Conservation (phyloP, 2,888 invertebrate genomes). For the Lycophotia porphyrea region DNA sequence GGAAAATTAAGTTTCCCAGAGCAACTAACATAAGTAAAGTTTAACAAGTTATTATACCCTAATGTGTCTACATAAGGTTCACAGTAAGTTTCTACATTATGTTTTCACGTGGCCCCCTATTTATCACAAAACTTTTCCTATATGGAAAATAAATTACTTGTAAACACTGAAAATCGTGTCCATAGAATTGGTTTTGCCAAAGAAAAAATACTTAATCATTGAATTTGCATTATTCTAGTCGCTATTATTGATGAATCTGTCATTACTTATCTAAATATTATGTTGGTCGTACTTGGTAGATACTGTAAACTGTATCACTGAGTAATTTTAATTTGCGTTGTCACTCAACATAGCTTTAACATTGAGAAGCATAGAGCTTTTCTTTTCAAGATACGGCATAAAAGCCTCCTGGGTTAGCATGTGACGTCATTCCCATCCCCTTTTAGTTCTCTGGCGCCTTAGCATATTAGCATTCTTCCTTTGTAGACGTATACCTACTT, state of each 20-base stretch:
- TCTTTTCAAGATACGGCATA: slow-evolving; percentile 12
- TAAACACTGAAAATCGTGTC: background rate
- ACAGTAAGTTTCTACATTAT: background rate
- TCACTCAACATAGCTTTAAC: background rate
- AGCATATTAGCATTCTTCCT: slow-evolving; percentile 43
- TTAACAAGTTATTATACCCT: slow-evolving; percentile 13
- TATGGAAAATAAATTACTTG: background rate
- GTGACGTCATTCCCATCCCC: slow-evolving; percentile 41
- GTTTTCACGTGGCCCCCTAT: background rate
- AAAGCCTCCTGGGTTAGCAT: slow-evolving; percentile 24
- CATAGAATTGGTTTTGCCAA: background rate
- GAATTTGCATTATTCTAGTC: background rate
- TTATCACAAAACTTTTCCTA: background rate
- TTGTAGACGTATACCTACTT: slow-evolving; percentile 24
- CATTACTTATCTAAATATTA: slow-evolving; percentile 5
- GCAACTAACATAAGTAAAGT: slow-evolving; percentile 2
- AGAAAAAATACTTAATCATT: background rate
- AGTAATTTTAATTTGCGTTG: slow-evolving; percentile 7
- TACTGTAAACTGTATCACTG: slow-evolving; percentile 6
- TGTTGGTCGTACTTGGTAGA: background rate
- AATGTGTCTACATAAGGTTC: slow-evolving; percentile 1
- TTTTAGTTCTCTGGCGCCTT: slow-evolving; percentile 42
- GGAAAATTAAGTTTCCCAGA: slow-evolving; percentile 1
- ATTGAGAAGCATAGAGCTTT: slow-evolving; percentile 1
- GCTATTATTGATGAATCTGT: slow-evolving; percentile 1